phyloP scores from a whole-genome alignment of 2,888 invertebrate genomes.

The Rotaria sp. region DNA sequence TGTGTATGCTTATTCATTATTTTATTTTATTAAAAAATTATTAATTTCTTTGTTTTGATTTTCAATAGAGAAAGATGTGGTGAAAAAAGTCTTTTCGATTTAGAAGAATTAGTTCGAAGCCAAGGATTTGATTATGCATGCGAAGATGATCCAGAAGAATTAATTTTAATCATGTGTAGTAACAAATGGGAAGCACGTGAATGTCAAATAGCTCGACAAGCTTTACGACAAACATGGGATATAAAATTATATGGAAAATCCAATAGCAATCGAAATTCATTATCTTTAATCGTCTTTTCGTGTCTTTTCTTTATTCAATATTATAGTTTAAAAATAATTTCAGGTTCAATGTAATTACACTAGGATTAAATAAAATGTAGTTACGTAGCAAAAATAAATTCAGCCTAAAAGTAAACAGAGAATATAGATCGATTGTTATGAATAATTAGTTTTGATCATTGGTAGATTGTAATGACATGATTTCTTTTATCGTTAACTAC shows the following conservation, averaged over 20 bases:
- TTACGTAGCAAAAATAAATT: too few relatives aligned
- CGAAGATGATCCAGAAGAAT: background rate
- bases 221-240: background rate
- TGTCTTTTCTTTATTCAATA: too few relatives aligned
- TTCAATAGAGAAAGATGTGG: constrained; percentile 16
- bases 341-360: too few relatives aligned
- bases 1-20: background rate
- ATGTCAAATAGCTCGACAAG: background rate
- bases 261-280: background rate
- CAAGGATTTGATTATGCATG: background rate
- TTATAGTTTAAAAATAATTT: too few relatives aligned
- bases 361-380: too few relatives aligned
- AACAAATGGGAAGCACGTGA: background rate
- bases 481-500: too few relatives aligned
- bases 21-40: too few relatives aligned
- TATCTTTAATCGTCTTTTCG: background rate
- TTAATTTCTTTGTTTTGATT: background rate
- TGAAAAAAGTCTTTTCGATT: background rate
- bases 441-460: too few relatives aligned
- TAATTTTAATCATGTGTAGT: constrained; percentile 10
- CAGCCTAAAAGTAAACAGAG: too few relatives aligned
- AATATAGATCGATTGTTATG: too few relatives aligned
- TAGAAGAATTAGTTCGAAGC: background rate
- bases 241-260: background rate
- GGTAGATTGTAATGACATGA: too few relatives aligned